Evolutionary conservation across 1,140 invertebrate species (phyloP).

Genomic region (Lasaia peninsularis): DNA sequence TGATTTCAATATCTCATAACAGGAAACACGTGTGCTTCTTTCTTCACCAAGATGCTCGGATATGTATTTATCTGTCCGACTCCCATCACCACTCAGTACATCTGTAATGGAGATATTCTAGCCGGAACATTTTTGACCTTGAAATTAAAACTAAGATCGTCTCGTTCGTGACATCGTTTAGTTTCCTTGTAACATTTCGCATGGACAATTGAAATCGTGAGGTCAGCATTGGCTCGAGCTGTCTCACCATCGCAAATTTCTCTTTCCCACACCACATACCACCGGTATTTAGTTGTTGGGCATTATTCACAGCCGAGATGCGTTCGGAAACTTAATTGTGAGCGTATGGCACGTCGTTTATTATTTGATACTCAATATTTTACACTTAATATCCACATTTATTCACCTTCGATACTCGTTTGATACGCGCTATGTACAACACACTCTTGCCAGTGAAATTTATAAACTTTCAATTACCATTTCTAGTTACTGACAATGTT

Average conservation of each 20-base stretch:
- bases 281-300: slow-evolving; percentile 40
- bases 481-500: neutral
- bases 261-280: slow-evolving; percentile 62
- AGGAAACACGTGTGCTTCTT: too few species aligned
- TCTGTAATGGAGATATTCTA: slow-evolving; percentile 20
- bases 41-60: too few species aligned
- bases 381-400: slow-evolving; percentile 3
- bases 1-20: too few species aligned
- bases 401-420: neutral
- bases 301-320: slow-evolving; percentile 27
- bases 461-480: slow-evolving; percentile 2
- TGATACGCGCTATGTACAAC: neutral
- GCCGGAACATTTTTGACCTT: slow-evolving; percentile 59
- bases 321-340: slow-evolving; percentile 20
- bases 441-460: slow-evolving; percentile 1
- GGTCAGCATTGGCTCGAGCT: slow-evolving; percentile 64
- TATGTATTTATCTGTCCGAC: too few species aligned
- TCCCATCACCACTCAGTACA: too few species aligned
- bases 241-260: slow-evolving; percentile 66
- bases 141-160: slow-evolving; percentile 64
- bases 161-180: slow-evolving; percentile 67
- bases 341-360: slow-evolving; percentile 13
- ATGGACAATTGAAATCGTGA: slow-evolving; percentile 75
- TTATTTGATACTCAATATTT: slow-evolving; percentile 9
- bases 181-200: slow-evolving; percentile 66